Conservation (phyloP, 2,888 invertebrate genomes). For the Tetranychus piercei region DNA sequence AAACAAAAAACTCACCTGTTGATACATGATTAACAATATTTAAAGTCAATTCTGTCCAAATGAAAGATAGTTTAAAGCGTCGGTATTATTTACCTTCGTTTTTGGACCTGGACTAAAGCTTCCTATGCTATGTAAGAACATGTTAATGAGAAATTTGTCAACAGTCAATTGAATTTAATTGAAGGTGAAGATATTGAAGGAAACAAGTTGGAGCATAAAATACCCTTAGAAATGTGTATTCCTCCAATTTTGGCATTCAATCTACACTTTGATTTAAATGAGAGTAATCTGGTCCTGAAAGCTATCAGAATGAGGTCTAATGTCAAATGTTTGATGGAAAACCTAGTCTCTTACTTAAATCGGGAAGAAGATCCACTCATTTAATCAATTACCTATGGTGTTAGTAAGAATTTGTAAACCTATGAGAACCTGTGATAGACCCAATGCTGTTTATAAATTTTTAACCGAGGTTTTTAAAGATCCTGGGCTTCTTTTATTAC, state of each 20-base stretch:
- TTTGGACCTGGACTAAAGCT: constrained; percentile 74
- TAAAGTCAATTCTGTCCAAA: too few species aligned
- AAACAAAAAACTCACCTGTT: too few species aligned
- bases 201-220: constrained; percentile 46
- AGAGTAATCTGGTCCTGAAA: constrained; percentile 32
- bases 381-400: neutral
- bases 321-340: constrained; percentile 76
- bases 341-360: constrained; percentile 64
- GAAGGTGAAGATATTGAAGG: constrained; percentile 61
- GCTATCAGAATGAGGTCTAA: constrained; percentile 35
- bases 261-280: constrained; percentile 48
- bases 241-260: constrained; percentile 70
- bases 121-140: constrained; percentile 69
- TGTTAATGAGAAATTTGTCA: constrained; percentile 60
- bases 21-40: too few species aligned
- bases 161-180: constrained; percentile 58
- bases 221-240: constrained; percentile 51
- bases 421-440: constrained; percentile 34
- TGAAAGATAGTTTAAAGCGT: constrained; percentile 60
- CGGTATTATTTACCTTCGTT: constrained; percentile 64
- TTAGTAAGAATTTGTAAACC: constrained; percentile 9
- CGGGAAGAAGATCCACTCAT: constrained; percentile 45
- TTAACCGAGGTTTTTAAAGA: constrained; percentile 65
- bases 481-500: constrained; percentile 71
- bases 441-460: constrained; percentile 70